A percentile compares a stretch with the other conserved stretches of the same genome.
Evolutionary conservation across 2,113 vertebrate species (phyloP).

Genomic region (Ahaetulla prasina): DNA sequence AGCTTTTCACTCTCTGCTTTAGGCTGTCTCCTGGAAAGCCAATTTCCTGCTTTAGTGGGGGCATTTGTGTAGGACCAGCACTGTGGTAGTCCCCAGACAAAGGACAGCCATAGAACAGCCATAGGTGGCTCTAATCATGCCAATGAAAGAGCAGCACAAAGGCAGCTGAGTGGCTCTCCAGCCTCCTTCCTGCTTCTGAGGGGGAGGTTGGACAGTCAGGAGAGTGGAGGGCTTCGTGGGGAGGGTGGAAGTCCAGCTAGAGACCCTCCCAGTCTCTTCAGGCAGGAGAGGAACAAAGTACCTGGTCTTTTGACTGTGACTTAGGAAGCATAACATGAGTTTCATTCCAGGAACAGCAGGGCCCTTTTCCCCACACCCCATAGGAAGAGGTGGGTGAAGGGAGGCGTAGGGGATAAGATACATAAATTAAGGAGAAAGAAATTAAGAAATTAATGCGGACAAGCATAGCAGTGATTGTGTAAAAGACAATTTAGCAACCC

Average conservation of each 20-base stretch:
- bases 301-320: neutral
- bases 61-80: neutral
- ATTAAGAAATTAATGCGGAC: neutral
- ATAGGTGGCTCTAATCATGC: conserved; percentile 36
- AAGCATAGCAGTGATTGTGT: neutral
- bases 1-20: conserved; percentile 32
- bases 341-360: neutral
- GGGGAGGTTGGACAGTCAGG: neutral
- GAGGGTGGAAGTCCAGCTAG: neutral
- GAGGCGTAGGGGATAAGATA: neutral
- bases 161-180: neutral
- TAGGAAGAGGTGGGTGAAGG: neutral
- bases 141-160: neutral
- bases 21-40: conserved; percentile 10
- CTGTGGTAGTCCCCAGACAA: conserved; percentile 1
- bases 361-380: neutral
- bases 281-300: neutral
- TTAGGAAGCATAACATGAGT: neutral
- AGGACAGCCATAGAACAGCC: neutral
- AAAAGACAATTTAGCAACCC: neutral
- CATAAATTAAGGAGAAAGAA: neutral
- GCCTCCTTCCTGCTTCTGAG: neutral
- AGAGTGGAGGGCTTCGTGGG: neutral
- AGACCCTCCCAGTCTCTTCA: rapidly evolving
- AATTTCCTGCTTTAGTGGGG: conserved; percentile 43